A percentile compares a stretch with the other conserved stretches of the same genome.
Conservation (phyloP, 2,888 invertebrate genomes). For the Oscheius sp. region DNA sequence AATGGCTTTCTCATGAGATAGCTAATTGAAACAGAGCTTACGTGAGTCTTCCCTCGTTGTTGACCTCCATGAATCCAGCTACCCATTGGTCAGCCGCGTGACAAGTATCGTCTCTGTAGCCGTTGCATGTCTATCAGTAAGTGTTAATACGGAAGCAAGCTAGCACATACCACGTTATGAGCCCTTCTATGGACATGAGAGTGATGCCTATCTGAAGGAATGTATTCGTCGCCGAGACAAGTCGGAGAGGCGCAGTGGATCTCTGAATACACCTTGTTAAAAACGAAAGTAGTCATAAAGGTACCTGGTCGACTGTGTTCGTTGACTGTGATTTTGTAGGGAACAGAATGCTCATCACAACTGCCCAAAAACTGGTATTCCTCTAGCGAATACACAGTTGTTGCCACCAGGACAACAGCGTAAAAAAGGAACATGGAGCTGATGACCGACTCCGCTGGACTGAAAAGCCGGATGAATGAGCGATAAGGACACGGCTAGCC, state of each 20-base stretch:
- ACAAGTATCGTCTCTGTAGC: slow-evolving; percentile 58
- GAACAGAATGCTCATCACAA: slow-evolving; percentile 56
- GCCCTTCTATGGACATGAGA: background rate
- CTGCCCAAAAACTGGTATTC: slow-evolving; percentile 39
- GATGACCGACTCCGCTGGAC: background rate
- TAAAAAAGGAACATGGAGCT: slow-evolving; percentile 10
- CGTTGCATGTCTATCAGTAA: slow-evolving; percentile 47
- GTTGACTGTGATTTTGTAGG: slow-evolving; percentile 59
- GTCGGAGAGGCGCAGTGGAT: slow-evolving; percentile 57
- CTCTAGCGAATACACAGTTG: slow-evolving; percentile 16
- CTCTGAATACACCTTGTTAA: slow-evolving; percentile 41
- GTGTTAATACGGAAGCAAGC: background rate
- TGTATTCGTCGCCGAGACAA: slow-evolving; percentile 53
- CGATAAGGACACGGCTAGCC: slow-evolving; percentile 21
- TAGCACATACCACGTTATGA: slow-evolving; percentile 10
- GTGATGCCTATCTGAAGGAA: background rate
- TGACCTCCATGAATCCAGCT: slow-evolving; percentile 64
- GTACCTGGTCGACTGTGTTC: slow-evolving; percentile 60
- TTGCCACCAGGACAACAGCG: background rate
- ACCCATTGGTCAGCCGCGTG: slow-evolving; percentile 63
- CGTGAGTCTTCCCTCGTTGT: slow-evolving; percentile 68
- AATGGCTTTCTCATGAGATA: too few relatives aligned
- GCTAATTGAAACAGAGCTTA: slow-evolving; percentile 18
- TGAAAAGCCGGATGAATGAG: slow-evolving; percentile 20
- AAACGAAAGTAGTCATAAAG: background rate